These are phyloP conservation scores for Napeogenes inachia DNA, from an alignment of 2,888 invertebrate genomes.

Conservation along the genomic window DNA sequence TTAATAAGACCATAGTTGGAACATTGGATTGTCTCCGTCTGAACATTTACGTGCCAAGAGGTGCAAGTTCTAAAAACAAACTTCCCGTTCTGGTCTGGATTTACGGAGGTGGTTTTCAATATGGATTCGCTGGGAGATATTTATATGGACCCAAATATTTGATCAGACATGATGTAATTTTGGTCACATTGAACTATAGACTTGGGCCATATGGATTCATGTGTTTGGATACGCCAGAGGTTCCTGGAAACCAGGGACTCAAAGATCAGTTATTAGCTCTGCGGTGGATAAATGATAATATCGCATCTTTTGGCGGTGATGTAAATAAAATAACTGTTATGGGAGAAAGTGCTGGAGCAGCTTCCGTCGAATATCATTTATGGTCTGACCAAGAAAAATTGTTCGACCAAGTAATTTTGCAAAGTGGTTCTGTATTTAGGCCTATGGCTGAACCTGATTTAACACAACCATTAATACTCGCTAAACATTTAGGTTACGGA, in stretches of 20 bases:
- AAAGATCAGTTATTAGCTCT: constrained; percentile 53
- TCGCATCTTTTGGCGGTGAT: constrained; percentile 54
- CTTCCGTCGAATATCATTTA: constrained; percentile 47
- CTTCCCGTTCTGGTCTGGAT: constrained; percentile 57
- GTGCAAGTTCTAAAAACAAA: constrained; percentile 29
- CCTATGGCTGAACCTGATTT: constrained; percentile 37
- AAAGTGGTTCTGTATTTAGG: constrained; percentile 43
- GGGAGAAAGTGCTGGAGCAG: constrained; percentile 53
- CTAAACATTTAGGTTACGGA: constrained; percentile 40
- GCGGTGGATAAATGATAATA: constrained; percentile 53
- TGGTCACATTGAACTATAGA: constrained; percentile 55
- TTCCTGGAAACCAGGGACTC: constrained; percentile 56
- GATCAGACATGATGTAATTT: constrained; percentile 47
- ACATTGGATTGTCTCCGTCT: constrained; percentile 76
- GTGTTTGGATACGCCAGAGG: constrained; percentile 45
- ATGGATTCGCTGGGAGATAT: constrained; percentile 45
- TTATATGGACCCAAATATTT: constrained; percentile 44
- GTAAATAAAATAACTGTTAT: constrained; percentile 46
- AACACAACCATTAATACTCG: constrained; percentile 39
- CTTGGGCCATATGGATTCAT: constrained; percentile 57
- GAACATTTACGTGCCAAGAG: constrained; percentile 77
- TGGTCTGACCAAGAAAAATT: constrained; percentile 42
- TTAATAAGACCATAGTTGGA: constrained; percentile 44
- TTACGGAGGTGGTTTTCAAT: constrained; percentile 51
- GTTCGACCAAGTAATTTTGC: constrained; percentile 47